A percentile compares a stretch with the other conserved stretches of the same genome.
These are phyloP conservation scores for Sussaba pulchella DNA, from an alignment of 2,888 invertebrate genomes.

Conservation along the genomic window DNA sequence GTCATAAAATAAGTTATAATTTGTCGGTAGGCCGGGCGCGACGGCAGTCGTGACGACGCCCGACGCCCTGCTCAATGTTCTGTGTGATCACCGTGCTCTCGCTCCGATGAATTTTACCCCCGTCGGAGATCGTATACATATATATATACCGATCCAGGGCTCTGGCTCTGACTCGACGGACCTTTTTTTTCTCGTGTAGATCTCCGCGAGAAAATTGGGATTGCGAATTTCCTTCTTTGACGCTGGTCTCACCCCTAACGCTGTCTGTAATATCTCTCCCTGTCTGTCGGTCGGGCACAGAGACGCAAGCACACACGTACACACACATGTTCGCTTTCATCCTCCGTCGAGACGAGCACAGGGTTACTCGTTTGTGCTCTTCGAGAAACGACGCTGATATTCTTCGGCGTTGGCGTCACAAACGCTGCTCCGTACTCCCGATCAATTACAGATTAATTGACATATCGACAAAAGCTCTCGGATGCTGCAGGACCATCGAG, in stretches of 20 bases:
- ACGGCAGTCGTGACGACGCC: constrained; percentile 70
- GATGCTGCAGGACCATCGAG: background rate
- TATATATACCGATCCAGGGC: background rate
- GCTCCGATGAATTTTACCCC: constrained; percentile 82
- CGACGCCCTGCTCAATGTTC: constrained; percentile 83
- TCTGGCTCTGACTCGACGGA: background rate
- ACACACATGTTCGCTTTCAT: background rate
- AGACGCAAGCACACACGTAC: too few species aligned
- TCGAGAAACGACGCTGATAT: background rate
- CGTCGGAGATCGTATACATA: constrained; percentile 41
- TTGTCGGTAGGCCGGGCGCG: constrained; percentile 75
- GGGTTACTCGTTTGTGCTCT: constrained; percentile 35
- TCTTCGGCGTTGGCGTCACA: constrained; percentile 31
- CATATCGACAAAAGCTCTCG: background rate
- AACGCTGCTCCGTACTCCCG: constrained; percentile 18
- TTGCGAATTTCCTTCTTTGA: constrained; percentile 38
- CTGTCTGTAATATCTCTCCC: background rate
- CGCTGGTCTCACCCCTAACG: background rate
- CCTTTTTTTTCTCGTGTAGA: background rate
- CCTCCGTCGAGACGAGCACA: constrained; percentile 24
- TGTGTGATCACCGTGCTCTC: constrained; percentile 83
- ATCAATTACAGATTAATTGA: constrained; percentile 42
- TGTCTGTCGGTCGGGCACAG: too few species aligned
- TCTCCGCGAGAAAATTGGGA: constrained; percentile 57
- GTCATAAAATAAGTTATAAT: constrained; percentile 85